Evolutionary conservation across 2,113 vertebrate species (phyloP).

Genomic region (Rhinopomastus cyanomelas): DNA sequence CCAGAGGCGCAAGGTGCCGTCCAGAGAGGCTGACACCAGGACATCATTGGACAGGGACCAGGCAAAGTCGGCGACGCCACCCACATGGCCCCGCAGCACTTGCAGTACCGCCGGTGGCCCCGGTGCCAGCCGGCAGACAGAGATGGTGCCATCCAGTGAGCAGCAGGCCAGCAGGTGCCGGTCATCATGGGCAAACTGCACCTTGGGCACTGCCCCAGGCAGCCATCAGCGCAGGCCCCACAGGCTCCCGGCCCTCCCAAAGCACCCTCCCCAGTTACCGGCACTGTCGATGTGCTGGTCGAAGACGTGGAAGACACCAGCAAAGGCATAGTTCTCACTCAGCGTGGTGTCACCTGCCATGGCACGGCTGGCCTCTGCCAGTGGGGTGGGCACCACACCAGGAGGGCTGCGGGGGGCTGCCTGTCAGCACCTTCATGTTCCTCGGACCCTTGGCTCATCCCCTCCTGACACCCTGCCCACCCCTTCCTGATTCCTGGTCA

Average conservation of each 20-base stretch:
- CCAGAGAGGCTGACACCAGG: constrained; percentile 90
- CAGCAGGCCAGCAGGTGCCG: constrained; percentile 93
- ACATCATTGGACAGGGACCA: constrained; percentile 96
- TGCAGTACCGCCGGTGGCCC: constrained; percentile 86
- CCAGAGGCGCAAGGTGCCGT: constrained; percentile 91
- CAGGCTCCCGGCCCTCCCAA: too few relatives aligned
- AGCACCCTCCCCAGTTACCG: constrained; percentile 67
- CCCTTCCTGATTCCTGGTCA: too few relatives aligned
- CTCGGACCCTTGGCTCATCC: too few relatives aligned
- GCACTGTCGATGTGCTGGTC: constrained; percentile 93
- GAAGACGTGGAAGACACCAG: constrained; percentile 94
- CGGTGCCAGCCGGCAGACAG: constrained; percentile 88
- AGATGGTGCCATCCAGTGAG: constrained; percentile 89
- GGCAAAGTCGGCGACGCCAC: constrained; percentile 88
- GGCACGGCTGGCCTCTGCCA: constrained; percentile 91
- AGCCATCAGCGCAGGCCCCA: not conserved
- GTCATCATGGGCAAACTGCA: constrained; percentile 94
- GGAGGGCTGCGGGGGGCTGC: constrained; percentile 75
- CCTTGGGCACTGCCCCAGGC: constrained; percentile 77
- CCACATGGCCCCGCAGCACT: constrained; percentile 85
- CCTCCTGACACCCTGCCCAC: too few relatives aligned
- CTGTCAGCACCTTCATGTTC: not conserved
- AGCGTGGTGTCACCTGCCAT: constrained; percentile 94
- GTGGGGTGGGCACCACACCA: constrained; percentile 90
- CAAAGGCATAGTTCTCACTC: constrained; percentile 95